Evolutionary conservation across 2,113 vertebrate genomes (phyloP).

Genomic region (Oxyura jamaicensis): DNA sequence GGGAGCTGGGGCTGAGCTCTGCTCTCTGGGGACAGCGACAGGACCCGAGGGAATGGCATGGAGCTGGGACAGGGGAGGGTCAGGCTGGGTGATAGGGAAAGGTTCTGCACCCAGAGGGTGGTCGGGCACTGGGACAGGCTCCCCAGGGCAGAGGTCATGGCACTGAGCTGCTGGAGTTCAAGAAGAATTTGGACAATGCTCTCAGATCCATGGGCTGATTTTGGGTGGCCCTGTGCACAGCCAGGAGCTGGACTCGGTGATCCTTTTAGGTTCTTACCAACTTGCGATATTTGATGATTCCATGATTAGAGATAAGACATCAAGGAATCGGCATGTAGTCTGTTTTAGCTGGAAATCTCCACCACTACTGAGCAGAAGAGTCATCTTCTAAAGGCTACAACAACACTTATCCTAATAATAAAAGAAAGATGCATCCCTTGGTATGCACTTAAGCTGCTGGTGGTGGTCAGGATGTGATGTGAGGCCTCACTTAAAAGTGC

Average conservation of each 20-base stretch:
- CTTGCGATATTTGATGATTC: neutral
- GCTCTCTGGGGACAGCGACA: neutral
- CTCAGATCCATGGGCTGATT: neutral
- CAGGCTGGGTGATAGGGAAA: neutral
- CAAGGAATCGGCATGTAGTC: conserved; percentile 10
- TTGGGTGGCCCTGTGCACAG: neutral
- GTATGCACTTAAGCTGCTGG: neutral
- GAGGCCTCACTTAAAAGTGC: neutral
- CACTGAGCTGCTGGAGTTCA: neutral
- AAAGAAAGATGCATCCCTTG: neutral
- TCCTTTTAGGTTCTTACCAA: neutral
- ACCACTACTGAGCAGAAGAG: conserved; percentile 1
- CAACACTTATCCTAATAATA: neutral
- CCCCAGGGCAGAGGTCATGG: neutral
- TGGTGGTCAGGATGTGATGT: neutral
- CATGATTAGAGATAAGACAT: conserved; percentile 36
- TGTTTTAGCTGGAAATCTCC: conserved; percentile 49
- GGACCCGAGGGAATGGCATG: neutral
- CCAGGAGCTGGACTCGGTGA: neutral
- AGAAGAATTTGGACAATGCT: neutral
- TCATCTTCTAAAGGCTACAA: conserved; percentile 26
- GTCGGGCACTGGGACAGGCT: neutral
- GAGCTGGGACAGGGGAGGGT: neutral
- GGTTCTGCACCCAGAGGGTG: neutral
- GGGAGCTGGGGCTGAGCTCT: neutral